Percentiles rank a stretch among this genome's conserved stretches.
Evolutionary conservation across 2,888 invertebrate genomes (phyloP).

Genomic region (Cryptocephalus primarius): DNA sequence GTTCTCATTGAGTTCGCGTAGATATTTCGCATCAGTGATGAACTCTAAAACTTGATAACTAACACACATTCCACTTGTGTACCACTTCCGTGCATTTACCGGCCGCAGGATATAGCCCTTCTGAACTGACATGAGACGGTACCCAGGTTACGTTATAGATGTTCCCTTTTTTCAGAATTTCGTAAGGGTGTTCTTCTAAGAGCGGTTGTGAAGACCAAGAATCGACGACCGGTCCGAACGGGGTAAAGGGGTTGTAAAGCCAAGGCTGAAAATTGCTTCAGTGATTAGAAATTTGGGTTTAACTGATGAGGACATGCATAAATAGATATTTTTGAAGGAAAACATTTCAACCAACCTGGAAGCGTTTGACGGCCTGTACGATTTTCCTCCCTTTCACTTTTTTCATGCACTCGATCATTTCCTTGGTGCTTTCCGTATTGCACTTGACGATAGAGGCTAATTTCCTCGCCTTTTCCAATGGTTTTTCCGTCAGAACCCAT

Average conservation of each 20-base stretch:
- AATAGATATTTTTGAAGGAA: not conserved
- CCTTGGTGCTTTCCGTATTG: slow-evolving; percentile 39
- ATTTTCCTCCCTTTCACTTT: slow-evolving; percentile 41
- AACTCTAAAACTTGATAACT: slow-evolving; percentile 22
- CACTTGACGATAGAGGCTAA: slow-evolving; percentile 56
- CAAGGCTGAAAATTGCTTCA: slow-evolving; percentile 42
- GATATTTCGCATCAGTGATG: slow-evolving; percentile 16
- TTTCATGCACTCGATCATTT: slow-evolving; percentile 47
- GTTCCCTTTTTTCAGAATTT: slow-evolving; percentile 46
- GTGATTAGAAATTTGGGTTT: too few species aligned
- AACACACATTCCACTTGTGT: too few species aligned
- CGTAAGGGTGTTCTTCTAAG: slow-evolving; percentile 50
- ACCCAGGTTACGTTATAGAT: slow-evolving; percentile 58
- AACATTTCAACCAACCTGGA: slow-evolving; percentile 26
- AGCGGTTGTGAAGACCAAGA: slow-evolving; percentile 46
- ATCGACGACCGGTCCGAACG: slow-evolving; percentile 55
- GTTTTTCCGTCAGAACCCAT: slow-evolving; percentile 44
- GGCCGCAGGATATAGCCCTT: slow-evolving; percentile 1
- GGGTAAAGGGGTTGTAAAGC: slow-evolving; percentile 58
- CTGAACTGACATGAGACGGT: slow-evolving; percentile 31
- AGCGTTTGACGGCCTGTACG: slow-evolving; percentile 37
- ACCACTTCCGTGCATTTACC: not conserved
- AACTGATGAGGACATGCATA: too few species aligned
- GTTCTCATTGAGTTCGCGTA: slow-evolving; percentile 26
- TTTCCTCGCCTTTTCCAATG: slow-evolving; percentile 48